Base-by-base conservation (phyloP, 2,797 vertebrate genomes). In the Coreius guichenoti region DNA sequence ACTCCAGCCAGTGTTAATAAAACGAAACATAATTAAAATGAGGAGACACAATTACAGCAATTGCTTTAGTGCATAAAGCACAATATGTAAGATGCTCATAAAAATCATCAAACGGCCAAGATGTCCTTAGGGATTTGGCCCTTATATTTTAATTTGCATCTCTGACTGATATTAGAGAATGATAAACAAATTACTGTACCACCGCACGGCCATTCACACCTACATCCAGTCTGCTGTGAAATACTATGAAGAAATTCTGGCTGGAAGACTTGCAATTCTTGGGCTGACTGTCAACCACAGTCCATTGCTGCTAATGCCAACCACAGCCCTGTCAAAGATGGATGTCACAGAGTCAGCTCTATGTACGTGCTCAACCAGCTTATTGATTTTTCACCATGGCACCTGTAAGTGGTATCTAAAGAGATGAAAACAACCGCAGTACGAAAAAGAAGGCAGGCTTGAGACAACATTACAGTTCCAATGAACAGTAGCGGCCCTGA, bases 271-370 rank as follows among this genome's bases (percentile, higher is more conserved):
- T 58, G 33, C 23, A 17, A 26, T 6, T 39, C 33, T n/a, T 9
- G 29, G 45, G n/a, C 21, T 75, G 43, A 45, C 26, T 83, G 58
- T 65, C 70, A 83, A 56, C 29, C 9, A 31, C n/a, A 33, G 80
- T 69, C 23, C 19, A 16, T 29, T 61, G 36, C 36, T 45, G n/a
- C 11, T 82, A 47, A 61, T 67, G 26, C n/a, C 43, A 80, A 82
- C 51, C 36, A 45, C 51, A 47, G 51, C 36, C 68, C 9, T 12
- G 79, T n/a, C 14, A 36, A 8, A n/a, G 47, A 56, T 4, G 69
- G 69, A 61, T 70, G 73, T 81, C 79, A 75, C n/a, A 36, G 39
- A 56, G 61, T 17, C 56, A 43, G 43, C 17, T 76, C 70, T 82
- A 33, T 54, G 23, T 51, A 76, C 23, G 31, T 70, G 80, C 45